These are phyloP conservation scores for Spicauda simplicius DNA, from an alignment of 2,888 invertebrate genomes.

Conservation along the genomic window DNA sequence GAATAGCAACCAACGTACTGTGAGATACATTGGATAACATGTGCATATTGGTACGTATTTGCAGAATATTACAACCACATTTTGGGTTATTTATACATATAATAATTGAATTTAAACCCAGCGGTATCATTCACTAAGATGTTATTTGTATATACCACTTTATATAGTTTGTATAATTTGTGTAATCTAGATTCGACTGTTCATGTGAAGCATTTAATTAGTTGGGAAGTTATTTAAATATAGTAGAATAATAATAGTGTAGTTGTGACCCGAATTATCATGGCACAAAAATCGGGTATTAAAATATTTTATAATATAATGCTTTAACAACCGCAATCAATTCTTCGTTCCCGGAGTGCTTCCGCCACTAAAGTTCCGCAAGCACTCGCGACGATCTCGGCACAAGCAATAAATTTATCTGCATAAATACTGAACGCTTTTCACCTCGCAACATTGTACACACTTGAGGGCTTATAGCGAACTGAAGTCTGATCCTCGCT, in stretches of 20 bases:
- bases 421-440: conserved; percentile 56
- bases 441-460: conserved; percentile 55
- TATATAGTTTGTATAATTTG: too few relatives aligned
- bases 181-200: too few relatives aligned
- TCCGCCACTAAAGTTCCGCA: conserved; percentile 38
- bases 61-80: too few relatives aligned
- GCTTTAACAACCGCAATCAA: neutral
- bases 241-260: too few relatives aligned
- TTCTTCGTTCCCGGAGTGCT: conserved; percentile 14
- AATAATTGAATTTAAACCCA: too few relatives aligned
- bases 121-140: too few relatives aligned
- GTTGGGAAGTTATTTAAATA: too few relatives aligned
- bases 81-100: too few relatives aligned
- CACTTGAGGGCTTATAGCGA: conserved; percentile 54
- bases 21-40: neutral
- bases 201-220: too few relatives aligned
- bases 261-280: too few relatives aligned
- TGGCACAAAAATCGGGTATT: neutral
- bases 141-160: too few relatives aligned
- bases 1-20: neutral
- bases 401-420: conserved; percentile 61
- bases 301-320: neutral
- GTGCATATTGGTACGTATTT: neutral
- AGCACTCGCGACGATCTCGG: conserved; percentile 52
- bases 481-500: conserved; percentile 45